These are phyloP conservation scores for Cololabis saira DNA, from an alignment of 2,113 vertebrate species.

Conservation along the genomic window DNA sequence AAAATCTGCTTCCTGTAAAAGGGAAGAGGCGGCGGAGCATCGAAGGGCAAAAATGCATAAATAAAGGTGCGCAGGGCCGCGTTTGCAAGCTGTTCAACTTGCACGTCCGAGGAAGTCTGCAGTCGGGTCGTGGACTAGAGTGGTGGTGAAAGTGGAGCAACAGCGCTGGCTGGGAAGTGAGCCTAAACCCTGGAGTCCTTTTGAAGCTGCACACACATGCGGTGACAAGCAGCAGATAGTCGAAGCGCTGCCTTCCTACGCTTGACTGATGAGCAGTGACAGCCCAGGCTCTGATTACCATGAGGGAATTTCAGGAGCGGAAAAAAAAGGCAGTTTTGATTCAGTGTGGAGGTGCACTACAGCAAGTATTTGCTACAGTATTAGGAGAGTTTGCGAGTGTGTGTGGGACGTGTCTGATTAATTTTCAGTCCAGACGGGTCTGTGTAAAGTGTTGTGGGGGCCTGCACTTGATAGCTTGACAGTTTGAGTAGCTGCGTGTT, in stretches of 20 bases:
- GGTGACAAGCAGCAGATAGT: constrained; percentile 68
- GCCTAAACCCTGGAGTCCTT: constrained; percentile 49
- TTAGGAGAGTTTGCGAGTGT: constrained; percentile 5
- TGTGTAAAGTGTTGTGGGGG: constrained; percentile 44
- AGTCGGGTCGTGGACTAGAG: constrained; percentile 13
- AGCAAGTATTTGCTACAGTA: constrained; percentile 21
- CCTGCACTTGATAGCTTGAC: constrained; percentile 39
- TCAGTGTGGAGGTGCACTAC: constrained; percentile 27
- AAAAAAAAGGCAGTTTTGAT: constrained; percentile 42
- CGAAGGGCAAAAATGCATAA: background rate
- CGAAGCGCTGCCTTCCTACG: constrained; percentile 46
- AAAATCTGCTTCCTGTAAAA: constrained; percentile 32
- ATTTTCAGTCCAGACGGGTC: constrained; percentile 42
- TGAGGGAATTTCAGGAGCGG: constrained; percentile 35
- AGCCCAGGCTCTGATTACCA: constrained; percentile 50
- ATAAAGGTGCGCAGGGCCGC: background rate
- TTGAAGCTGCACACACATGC: constrained; percentile 52
- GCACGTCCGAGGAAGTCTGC: no score
- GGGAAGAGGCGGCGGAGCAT: background rate
- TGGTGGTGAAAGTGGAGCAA: constrained; percentile 18
- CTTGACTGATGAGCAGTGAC: constrained; percentile 72
- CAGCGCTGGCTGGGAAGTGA: constrained; percentile 21
- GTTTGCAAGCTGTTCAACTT: constrained; percentile 22
- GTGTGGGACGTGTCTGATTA: constrained; percentile 50
- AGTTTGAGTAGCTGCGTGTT: constrained; percentile 29